These are phyloP conservation scores for Chondrosia reniformis DNA, from an alignment of 37 sponge, comb jelly and placozoan genomes.

Conservation along the genomic window DNA sequence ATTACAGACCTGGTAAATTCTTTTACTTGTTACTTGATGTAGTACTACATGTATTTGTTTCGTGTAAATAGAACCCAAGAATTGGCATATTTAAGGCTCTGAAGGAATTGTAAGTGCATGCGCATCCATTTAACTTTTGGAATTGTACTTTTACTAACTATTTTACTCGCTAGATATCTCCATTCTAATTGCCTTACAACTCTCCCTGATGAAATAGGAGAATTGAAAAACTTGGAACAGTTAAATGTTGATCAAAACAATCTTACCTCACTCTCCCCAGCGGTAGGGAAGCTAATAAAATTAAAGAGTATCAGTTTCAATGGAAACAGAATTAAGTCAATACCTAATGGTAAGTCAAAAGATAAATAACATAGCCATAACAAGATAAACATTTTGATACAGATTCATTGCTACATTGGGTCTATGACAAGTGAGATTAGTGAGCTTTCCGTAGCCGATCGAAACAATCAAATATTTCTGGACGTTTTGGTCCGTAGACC, in stretches of 20 bases:
- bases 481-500: too few species aligned
- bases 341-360: constrained; percentile 38
- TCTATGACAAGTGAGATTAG: too few species aligned
- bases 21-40: neutral
- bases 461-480: too few species aligned
- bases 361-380: too few species aligned
- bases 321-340: neutral
- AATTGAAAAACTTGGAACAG: neutral
- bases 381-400: too few species aligned
- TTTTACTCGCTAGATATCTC: neutral
- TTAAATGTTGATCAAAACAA: constrained; percentile 21
- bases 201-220: constrained; percentile 13
- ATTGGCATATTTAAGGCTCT: neutral
- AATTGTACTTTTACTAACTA: too few species aligned
- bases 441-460: too few species aligned
- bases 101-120: constrained; percentile 23
- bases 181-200: neutral
- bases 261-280: constrained; percentile 12
- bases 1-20: constrained; percentile 23
- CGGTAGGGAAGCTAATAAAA: neutral
- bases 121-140: too few species aligned
- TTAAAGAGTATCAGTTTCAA: constrained; percentile 21
- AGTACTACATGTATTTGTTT: too few species aligned
- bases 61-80: neutral
- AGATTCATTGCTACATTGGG: too few species aligned